Conservation (phyloP, 2,888 invertebrate species). For the Agonopterix heracliana region DNA sequence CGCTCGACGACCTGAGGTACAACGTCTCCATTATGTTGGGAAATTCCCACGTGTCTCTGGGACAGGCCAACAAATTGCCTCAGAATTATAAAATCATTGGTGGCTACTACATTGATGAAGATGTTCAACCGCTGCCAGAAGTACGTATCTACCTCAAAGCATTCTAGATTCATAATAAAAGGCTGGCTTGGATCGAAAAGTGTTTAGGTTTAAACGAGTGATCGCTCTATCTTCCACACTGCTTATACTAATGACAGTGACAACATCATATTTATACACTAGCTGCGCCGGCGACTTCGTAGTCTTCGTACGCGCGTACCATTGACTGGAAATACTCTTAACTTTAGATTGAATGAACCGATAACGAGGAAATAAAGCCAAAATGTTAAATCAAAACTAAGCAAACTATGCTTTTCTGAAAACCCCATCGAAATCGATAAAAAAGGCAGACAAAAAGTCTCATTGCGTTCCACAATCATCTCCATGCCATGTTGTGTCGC, state of each 20-base stretch:
- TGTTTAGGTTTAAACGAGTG: neutral
- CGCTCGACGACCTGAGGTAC: conserved; percentile 23
- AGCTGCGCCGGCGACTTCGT: no score
- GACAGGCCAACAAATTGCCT: conserved; percentile 21
- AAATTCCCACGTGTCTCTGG: conserved; percentile 27
- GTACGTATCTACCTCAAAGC: conserved; percentile 9
- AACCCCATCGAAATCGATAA: no score
- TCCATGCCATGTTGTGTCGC: no score
- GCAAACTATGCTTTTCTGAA: no score
- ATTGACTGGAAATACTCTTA: no score
- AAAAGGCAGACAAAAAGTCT: no score
- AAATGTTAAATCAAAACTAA: no score
- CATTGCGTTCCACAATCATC: no score
- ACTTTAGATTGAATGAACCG: no score
- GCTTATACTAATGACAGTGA: no score
- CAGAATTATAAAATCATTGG: conserved; percentile 26
- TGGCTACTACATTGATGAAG: conserved; percentile 29
- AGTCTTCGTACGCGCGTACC: no score
- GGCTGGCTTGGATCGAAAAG: neutral
- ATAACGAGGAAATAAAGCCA: no score
- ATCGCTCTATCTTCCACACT: neutral
- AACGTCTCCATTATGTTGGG: conserved; percentile 33
- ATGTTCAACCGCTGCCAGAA: conserved; percentile 24
- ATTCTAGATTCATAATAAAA: neutral
- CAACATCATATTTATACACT: neutral